Evolutionary conservation across 2,888 invertebrate genomes (phyloP).

Genomic region (Calliphora vomitoria): DNA sequence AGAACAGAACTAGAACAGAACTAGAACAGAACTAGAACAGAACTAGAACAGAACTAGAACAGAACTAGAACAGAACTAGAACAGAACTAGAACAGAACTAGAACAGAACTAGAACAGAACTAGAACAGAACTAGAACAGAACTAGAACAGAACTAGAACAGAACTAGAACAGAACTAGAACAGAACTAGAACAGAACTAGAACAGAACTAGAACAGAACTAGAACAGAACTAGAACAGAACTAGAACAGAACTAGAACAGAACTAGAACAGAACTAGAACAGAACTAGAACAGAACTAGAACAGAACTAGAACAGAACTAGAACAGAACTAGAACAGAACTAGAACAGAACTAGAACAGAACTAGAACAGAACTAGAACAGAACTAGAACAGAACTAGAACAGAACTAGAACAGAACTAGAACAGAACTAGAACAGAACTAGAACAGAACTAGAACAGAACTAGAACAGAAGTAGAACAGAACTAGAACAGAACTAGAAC

Average conservation of each 20-base stretch:
- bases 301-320: not conserved
- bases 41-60: slow-evolving; percentile 4
- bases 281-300: not conserved
- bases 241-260: not conserved
- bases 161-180: too few relatives aligned
- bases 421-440: not conserved
- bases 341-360: slow-evolving; percentile 1
- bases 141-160: too few relatives aligned
- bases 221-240: too few relatives aligned
- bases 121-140: too few relatives aligned
- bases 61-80: not conserved
- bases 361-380: not conserved
- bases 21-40: not conserved
- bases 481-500: not conserved
- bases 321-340: not conserved
- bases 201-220: too few relatives aligned
- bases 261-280: slow-evolving; percentile 4
- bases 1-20: not conserved
- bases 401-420: not conserved
- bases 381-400: not conserved
- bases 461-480: not conserved
- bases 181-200: too few relatives aligned
- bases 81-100: not conserved
- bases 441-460: not conserved
- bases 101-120: not conserved